Evolutionary conservation across 2,888 invertebrate genomes (phyloP).

Genomic region (Ophion slaviceki): DNA sequence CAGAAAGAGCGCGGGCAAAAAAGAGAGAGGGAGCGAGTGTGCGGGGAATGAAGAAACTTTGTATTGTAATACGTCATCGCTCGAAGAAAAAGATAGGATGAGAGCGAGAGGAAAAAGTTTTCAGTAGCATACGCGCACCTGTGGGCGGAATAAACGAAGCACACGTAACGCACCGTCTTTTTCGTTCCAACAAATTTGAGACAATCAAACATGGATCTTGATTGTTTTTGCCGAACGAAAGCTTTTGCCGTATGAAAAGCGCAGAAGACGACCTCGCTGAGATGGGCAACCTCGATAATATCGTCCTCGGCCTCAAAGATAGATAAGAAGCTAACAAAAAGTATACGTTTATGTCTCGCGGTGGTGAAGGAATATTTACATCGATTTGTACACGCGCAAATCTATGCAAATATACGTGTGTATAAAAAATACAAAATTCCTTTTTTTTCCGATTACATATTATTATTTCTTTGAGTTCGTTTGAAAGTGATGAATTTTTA

Average conservation of each 20-base stretch:
- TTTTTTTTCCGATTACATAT: no score
- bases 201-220: not conserved
- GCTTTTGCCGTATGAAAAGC: not conserved
- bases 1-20: slow-evolving; percentile 1
- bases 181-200: not conserved
- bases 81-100: not conserved
- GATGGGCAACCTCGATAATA: slow-evolving; percentile 16
- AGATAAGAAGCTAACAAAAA: slow-evolving; percentile 22
- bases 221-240: not conserved
- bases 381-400: not conserved
- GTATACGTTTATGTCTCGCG: not conserved
- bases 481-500: no score
- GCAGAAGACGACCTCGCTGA: slow-evolving; percentile 48
- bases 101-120: no score
- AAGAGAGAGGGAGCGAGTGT: not conserved
- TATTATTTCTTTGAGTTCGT: no score
- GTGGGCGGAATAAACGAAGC: slow-evolving; percentile 9
- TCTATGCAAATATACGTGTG: not conserved
- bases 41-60: not conserved
- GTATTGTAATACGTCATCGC: slow-evolving; percentile 34
- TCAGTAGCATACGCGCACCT: slow-evolving; percentile 5
- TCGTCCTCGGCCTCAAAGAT: slow-evolving; percentile 16
- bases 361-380: not conserved
- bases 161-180: not conserved
- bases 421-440: not conserved